Base-by-base conservation (phyloP, 1,140 invertebrate species). In the Portunus trituberculatus region DNA sequence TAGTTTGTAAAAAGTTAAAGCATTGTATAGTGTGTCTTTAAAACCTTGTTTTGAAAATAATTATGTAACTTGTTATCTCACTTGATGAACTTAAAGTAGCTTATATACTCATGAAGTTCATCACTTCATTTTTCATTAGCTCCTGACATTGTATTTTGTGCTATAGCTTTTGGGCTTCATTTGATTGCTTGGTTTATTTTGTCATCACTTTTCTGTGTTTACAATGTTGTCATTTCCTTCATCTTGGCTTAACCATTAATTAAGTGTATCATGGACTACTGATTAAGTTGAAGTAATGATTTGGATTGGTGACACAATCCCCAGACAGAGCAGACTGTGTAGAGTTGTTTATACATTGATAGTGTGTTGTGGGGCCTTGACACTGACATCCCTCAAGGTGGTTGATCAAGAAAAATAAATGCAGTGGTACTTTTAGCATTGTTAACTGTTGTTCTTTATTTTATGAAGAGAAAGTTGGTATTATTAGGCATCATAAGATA, bases 391-490 rank as follows among this genome's bases (percentile, higher is more conserved):
- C 67, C 67, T n/a, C 4, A n/a, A 76, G n/a, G n/a, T 76, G 67
- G 67, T n/a, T 76, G 4, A n/a, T 76, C 6, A n/a, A 76, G 52
- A 59, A 76, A 76, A 76, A n/a, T n/a, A 76, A 76, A 76, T 76
- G 67, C 67, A 76, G 67, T 76, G 67, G 20, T n/a, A 76, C 67
- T 76, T 4, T 87, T 87, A 87, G 31, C 31, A 16, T 46, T 87
- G 31, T 87, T 87, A 32, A 87, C 31, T 87, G 31, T 87, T 39
- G 31, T 39, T 46, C 31, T 87, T 32, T 87, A 28, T 87, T 46
- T 87, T 87, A 87, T 87, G 84, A 39, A 87, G 84, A 87, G 31
- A 39, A 39, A 87, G 84, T 87, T 87, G 14, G 84, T 87, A 32
- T 87, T 87, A 87, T 87, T 87, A 39, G 39, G 39, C 39, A 46